phyloP scores from a whole-genome alignment of 2,888 invertebrate species.

The Eledona agricola region DNA sequence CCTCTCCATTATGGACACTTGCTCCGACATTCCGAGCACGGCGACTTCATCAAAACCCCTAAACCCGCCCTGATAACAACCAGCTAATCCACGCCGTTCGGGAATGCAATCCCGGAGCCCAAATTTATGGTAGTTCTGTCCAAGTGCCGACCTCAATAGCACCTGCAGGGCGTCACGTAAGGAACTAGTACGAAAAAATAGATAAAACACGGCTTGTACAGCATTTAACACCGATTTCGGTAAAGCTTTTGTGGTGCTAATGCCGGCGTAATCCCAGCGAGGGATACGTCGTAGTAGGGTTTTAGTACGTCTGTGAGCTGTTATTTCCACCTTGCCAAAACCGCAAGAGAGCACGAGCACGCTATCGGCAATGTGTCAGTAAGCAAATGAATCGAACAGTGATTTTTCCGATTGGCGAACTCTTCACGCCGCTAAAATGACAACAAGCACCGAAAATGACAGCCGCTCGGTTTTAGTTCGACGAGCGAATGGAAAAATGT shows the following conservation, averaged over 20 bases:
- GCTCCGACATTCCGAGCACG: conserved; percentile 56
- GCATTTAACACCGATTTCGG: conserved; percentile 42
- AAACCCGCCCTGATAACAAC: conserved; percentile 58
- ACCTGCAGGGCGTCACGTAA: too few relatives aligned
- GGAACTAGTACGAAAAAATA: too few relatives aligned
- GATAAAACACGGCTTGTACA: conserved; percentile 27
- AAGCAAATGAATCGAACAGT: conserved; percentile 2
- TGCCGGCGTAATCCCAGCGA: conserved; percentile 36
- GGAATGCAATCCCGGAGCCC: conserved; percentile 56
- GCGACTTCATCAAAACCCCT: conserved; percentile 58
- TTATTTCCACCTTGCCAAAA: conserved; percentile 34
- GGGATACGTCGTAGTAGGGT: conserved; percentile 37
- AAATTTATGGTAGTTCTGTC: conserved; percentile 55
- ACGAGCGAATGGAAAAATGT: conserved; percentile 30
- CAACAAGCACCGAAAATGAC: conserved; percentile 23
- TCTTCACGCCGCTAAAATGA: conserved; percentile 18
- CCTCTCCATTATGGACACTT: conserved; percentile 53
- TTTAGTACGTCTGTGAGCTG: conserved; percentile 37
- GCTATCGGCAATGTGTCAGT: background rate
- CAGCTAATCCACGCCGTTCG: conserved; percentile 55
- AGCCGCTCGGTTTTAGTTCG: conserved; percentile 21
- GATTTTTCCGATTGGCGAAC: conserved; percentile 24
- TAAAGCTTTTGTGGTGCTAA: conserved; percentile 43
- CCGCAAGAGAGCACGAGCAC: background rate
- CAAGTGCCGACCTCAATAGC: conserved; percentile 52